Evolutionary conservation across 2,888 invertebrate genomes (phyloP).

Genomic region (Callyntrura guangdongensis): DNA sequence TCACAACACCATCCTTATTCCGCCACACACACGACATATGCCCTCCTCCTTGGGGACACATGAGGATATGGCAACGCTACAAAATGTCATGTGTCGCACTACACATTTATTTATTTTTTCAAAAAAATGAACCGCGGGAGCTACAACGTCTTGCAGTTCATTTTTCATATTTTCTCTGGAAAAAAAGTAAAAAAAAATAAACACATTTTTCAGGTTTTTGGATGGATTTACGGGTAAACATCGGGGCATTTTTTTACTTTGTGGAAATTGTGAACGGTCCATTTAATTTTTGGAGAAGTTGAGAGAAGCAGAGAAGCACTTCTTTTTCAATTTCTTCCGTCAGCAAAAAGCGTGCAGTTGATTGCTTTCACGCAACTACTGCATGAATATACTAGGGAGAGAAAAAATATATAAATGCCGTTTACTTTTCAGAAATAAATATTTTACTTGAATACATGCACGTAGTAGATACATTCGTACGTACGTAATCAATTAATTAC

Average conservation of each 20-base stretch:
- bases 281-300: not conserved
- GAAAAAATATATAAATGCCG: too few species aligned
- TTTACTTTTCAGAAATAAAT: not conserved
- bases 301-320: not conserved
- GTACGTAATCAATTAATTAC: slow-evolving; percentile 2
- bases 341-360: not conserved
- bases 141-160: not conserved
- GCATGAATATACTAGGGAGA: too few species aligned
- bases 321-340: not conserved
- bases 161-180: slow-evolving; percentile 4
- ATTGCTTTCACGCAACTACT: not conserved
- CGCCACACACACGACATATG: not conserved
- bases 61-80: too few species aligned
- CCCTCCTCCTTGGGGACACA: not conserved
- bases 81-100: too few species aligned
- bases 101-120: not conserved
- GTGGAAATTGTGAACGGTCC: not conserved
- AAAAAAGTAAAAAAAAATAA: not conserved
- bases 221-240: not conserved
- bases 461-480: too few species aligned
- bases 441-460: not conserved
- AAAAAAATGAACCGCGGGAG: slow-evolving; percentile 1
- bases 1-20: not conserved
- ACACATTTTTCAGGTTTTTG: not conserved
- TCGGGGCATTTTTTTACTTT: not conserved